A percentile compares a stretch with the other conserved stretches of the same genome.
Evolutionary conservation across 1,140 invertebrate species (phyloP).

Genomic region (Charaxes varanes): DNA sequence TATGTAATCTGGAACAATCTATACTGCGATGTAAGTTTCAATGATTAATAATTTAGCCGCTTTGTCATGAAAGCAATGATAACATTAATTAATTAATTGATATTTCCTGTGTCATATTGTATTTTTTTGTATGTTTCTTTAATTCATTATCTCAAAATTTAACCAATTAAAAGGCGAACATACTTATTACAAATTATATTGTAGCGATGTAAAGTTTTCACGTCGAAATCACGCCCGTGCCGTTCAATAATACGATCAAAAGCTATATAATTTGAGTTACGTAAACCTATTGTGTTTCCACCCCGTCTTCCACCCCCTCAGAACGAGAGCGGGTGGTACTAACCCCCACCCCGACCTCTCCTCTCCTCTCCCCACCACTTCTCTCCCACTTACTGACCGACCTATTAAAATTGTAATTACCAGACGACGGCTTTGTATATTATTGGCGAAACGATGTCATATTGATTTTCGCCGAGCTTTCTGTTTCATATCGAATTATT

Average conservation of each 20-base stretch:
- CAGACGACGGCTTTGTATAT: constrained; percentile 50
- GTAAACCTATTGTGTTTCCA: constrained; percentile 44
- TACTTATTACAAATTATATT: no score
- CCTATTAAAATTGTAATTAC: constrained; percentile 67
- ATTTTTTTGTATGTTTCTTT: no score
- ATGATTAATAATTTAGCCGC: no score
- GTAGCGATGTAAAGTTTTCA: constrained; percentile 3
- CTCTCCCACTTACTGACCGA: constrained; percentile 37
- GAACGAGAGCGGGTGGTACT: constrained; percentile 1
- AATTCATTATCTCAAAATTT: no score
- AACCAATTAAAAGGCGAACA: no score
- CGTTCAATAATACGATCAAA: constrained; percentile 44
- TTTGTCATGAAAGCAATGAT: no score
- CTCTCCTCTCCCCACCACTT: constrained; percentile 2
- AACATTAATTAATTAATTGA: no score
- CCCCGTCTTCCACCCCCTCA: constrained; percentile 18
- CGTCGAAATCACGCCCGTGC: constrained; percentile 7
- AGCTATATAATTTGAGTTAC: constrained; percentile 58
- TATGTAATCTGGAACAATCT: no score
- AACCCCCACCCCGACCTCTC: constrained; percentile 1
- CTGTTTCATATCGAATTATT: constrained; percentile 8
- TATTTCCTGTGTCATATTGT: no score
- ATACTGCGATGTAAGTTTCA: no score
- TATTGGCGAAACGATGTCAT: constrained; percentile 51
- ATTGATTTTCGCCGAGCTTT: constrained; percentile 32